A percentile compares a stretch with the other conserved stretches of the same genome.
Evolutionary conservation across 2,888 invertebrate genomes (phyloP).

Genomic region (Cordilura impudica): DNA sequence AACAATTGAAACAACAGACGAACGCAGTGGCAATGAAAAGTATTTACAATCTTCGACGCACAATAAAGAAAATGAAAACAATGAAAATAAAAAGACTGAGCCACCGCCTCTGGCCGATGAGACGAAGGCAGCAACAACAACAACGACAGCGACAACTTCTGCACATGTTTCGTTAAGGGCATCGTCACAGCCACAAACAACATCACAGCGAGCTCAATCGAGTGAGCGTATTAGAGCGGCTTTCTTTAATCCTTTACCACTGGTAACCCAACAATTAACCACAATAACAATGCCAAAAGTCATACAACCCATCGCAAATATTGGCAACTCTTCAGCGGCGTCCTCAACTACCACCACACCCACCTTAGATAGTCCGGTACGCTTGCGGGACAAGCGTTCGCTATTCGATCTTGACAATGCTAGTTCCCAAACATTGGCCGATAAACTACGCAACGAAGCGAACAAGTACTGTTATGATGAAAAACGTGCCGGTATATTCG

Average conservation of each 20-base stretch:
- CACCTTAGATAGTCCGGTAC: constrained; percentile 73
- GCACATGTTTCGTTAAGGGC: constrained; percentile 25
- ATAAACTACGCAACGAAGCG: constrained; percentile 72
- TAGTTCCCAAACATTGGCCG: constrained; percentile 70
- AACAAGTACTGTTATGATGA: constrained; percentile 70
- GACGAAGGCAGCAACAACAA: neutral
- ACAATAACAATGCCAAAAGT: constrained; percentile 3
- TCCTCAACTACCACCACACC: constrained; percentile 77
- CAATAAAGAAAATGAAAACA: constrained; percentile 52
- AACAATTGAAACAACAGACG: constrained; percentile 30
- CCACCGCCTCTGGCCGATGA: constrained; percentile 50
- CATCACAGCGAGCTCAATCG: constrained; percentile 54
- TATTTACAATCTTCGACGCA: constrained; percentile 32
- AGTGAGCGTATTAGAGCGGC: constrained; percentile 50
- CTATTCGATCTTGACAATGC: constrained; percentile 73
- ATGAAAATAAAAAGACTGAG: constrained; percentile 68
- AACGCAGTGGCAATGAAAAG: constrained; percentile 34
- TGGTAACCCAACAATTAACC: constrained; percentile 28
- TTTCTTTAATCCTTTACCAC: constrained; percentile 60
- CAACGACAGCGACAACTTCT: constrained; percentile 50
- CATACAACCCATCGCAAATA: constrained; percentile 29
- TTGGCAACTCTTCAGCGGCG: constrained; percentile 1
- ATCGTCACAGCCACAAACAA: neutral
- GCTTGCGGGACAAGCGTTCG: constrained; percentile 76
- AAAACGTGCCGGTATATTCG: constrained; percentile 41